Conservation (phyloP, 1,140 invertebrate species). For the Lordiphosa mommai region DNA sequence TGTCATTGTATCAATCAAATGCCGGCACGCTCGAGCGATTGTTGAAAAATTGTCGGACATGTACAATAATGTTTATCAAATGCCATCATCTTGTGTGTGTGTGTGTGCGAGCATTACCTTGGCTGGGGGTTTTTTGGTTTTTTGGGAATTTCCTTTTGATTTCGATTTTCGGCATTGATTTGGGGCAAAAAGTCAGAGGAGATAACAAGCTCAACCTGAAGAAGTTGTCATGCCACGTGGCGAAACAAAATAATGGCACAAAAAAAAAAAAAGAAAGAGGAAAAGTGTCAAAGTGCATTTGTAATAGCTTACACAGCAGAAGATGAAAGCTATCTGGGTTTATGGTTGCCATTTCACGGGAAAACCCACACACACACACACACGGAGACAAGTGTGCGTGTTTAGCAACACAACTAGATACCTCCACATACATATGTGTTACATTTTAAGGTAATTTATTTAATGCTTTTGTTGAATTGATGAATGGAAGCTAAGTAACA, state of each 20-base stretch:
- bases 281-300: slow-evolving; percentile 61
- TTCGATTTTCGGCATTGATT: slow-evolving; percentile 25
- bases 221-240: slow-evolving; percentile 23
- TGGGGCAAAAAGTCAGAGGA: slow-evolving; percentile 10
- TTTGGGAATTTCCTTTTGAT: slow-evolving; percentile 2
- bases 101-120: slow-evolving; percentile 14
- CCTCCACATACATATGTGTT: too few species aligned
- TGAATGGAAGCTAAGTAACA: too few species aligned
- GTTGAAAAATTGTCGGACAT: slow-evolving; percentile 75
- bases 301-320: slow-evolving; percentile 47
- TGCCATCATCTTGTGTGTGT: slow-evolving; percentile 46
- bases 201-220: slow-evolving; percentile 15
- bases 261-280: neutral
- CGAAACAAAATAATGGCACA: neutral
- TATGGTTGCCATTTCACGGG: too few species aligned
- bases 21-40: slow-evolving; percentile 61
- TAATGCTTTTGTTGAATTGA: too few species aligned
- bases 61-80: slow-evolving; percentile 75
- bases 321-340: slow-evolving; percentile 63
- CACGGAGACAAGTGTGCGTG: neutral
- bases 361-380: neutral
- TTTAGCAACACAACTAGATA: too few species aligned
- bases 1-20: slow-evolving; percentile 63
- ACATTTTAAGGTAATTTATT: too few species aligned
- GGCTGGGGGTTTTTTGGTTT: neutral